Conservation (phyloP, 2,797 vertebrate genomes). For the Notoglanidium macrostoma region DNA sequence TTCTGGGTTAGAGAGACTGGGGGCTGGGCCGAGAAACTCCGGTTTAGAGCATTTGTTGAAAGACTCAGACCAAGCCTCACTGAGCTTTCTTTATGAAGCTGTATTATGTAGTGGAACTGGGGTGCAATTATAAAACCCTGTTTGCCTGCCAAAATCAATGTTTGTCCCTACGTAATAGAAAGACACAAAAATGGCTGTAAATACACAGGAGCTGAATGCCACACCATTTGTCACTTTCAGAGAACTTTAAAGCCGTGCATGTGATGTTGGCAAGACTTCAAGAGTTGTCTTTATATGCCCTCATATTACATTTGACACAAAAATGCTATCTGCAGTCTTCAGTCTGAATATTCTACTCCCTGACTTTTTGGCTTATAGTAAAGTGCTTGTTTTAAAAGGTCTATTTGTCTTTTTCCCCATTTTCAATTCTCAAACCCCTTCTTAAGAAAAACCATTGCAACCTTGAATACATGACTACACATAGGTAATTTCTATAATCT, state of each 20-base stretch:
- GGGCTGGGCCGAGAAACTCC: neutral
- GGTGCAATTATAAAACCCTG: constrained; percentile 40
- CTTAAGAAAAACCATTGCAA: neutral
- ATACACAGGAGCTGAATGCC: constrained; percentile 29
- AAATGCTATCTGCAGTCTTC: neutral
- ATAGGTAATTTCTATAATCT: neutral
- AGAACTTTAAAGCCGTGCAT: constrained; percentile 29
- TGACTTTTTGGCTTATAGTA: neutral
- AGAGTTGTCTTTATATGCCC: neutral
- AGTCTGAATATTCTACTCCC: neutral
- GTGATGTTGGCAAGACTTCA: neutral
- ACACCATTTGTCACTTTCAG: constrained; percentile 30
- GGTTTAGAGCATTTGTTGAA: constrained; percentile 11
- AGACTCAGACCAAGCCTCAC: constrained; percentile 10
- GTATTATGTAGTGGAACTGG: constrained; percentile 30
- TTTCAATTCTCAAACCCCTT: neutral
- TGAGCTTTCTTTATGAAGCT: constrained; percentile 33
- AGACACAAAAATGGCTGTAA: constrained; percentile 12
- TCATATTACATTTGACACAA: constrained; percentile 1
- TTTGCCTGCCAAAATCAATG: constrained; percentile 53
- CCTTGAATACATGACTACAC: neutral
- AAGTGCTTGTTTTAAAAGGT: neutral
- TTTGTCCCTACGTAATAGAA: constrained; percentile 46
- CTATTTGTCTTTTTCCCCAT: neutral
- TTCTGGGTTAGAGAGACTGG: neutral